Evolutionary conservation across 2,888 invertebrate species (phyloP).

Genomic region (Drosophila merina): DNA sequence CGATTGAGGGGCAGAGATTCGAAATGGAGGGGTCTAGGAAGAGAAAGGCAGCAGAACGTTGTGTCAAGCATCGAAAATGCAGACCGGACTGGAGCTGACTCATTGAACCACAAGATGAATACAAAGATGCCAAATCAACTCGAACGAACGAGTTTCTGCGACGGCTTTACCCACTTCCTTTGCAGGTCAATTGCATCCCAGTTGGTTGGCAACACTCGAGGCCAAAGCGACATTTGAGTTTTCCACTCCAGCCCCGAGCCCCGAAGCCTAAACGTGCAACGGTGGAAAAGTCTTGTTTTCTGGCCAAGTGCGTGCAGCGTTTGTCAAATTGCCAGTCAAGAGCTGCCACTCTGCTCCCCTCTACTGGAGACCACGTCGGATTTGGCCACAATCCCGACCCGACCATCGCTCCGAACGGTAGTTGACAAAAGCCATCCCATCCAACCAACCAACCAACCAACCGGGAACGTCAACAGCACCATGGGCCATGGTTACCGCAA

Average conservation of each 20-base stretch:
- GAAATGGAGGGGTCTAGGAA: not conserved
- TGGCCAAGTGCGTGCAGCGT: constrained; percentile 70
- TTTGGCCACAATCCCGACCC: constrained; percentile 25
- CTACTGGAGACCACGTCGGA: constrained; percentile 21
- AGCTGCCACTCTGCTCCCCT: not conserved
- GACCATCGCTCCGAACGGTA: constrained; percentile 39
- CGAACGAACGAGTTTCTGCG: constrained; percentile 45
- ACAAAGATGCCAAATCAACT: constrained; percentile 51
- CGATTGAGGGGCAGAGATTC: constrained; percentile 30
- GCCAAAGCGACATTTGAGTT: constrained; percentile 57
- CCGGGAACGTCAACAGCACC: constrained; percentile 33
- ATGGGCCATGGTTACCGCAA: constrained; percentile 39
- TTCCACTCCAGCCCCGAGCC: constrained; percentile 15
- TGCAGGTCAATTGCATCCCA: constrained; percentile 67
- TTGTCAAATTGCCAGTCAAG: constrained; percentile 70
- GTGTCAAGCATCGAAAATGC: constrained; percentile 41
- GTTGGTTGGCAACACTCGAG: constrained; percentile 46
- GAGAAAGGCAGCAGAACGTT: constrained; percentile 14
- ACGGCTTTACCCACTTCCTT: constrained; percentile 34
- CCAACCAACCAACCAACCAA: constrained; percentile 54
- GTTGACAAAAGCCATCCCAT: constrained; percentile 69
- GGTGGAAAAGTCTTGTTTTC: constrained; percentile 15
- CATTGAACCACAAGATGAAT: constrained; percentile 46
- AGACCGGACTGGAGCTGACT: constrained; percentile 18
- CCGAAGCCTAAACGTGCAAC: constrained; percentile 30